Base-by-base conservation (phyloP, 1,140 invertebrate genomes). In the Danaus melanippus region DNA sequence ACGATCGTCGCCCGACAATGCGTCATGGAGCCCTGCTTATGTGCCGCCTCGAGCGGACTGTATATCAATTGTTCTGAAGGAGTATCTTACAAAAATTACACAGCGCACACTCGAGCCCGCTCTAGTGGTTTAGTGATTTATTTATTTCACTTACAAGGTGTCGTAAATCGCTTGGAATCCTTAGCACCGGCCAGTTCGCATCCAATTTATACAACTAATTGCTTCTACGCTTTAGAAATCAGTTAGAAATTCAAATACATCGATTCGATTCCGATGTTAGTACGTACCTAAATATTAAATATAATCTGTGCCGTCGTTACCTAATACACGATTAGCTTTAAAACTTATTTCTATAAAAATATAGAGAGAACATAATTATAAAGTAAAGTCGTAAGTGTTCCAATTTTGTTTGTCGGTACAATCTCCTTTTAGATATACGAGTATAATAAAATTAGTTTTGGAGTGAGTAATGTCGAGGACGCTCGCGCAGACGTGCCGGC, bases 121-220 rank as follows among this genome's bases (percentile, higher is more conserved):
- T 59, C 69, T 74, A 71, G 62, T 64, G 60, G 53, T 58, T 62
- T 58, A 64, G 66, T 76, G 79, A 83, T 78, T 79, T 83, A 83
- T 83, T 74, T 81, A 78, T 79, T 81, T 78, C 76, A 74, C 74
- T 74, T 79, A 74, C 71, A 74, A 61, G 56, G 61, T 58, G 55
- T 71, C 74, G 69, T 81, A 78, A 79, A 76, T 64, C 10, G 21
- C 2, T 32, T 32, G 5, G 21, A 32, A 32, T 32, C 7, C 15
- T 32, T 32, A 32, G 21, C 21, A 32, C 21, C 21, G 21, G 7
- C 21, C 21, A 32, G 0, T 32, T 32, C 21, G 21, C 21, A 32
- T 40, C 43, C 58, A 55, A 55, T 60, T 60, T 60, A 46, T 60
- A 53, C 53, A 50, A 51, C 52, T 60, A 60, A 60, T 55, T 60